phyloP scores from a whole-genome alignment of 2,888 invertebrate species.

The Xestia ashworthii region DNA sequence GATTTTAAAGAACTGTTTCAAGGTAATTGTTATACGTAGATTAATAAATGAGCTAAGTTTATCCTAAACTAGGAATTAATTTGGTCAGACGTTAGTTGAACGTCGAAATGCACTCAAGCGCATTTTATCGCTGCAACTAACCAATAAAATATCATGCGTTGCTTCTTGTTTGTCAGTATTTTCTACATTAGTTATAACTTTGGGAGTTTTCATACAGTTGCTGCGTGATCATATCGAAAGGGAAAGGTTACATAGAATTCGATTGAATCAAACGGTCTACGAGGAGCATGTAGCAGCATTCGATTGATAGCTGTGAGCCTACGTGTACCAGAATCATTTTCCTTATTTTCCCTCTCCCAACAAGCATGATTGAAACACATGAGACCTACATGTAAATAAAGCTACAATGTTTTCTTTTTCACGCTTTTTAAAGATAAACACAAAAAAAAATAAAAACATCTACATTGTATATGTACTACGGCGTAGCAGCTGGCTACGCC shows the following conservation, averaged over 20 bases:
- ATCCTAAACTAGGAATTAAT: constrained; percentile 27
- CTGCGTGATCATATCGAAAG: constrained; percentile 8
- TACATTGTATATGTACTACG: constrained; percentile 9
- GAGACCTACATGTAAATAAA: constrained; percentile 26
- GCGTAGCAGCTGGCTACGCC: constrained; percentile 52
- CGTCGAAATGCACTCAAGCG: constrained; percentile 45
- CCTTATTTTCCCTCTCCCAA: constrained; percentile 30
- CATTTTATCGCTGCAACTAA: constrained; percentile 54
- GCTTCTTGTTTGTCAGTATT: constrained; percentile 47
- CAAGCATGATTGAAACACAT: constrained; percentile 21
- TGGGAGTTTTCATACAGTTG: constrained; percentile 20
- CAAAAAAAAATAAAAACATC: neutral
- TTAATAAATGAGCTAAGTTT: constrained; percentile 13
- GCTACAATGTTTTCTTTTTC: constrained; percentile 6
- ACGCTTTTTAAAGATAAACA: neutral
- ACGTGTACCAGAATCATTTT: constrained; percentile 34
- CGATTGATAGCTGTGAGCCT: constrained; percentile 14
- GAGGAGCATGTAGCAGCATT: constrained; percentile 16
- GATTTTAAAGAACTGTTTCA: neutral
- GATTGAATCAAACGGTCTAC: constrained; percentile 32
- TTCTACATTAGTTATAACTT: constrained; percentile 19
- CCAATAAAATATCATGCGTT: constrained; percentile 52
- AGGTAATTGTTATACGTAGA: constrained; percentile 5
- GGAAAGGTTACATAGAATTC: neutral
- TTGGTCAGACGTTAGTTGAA: constrained; percentile 39